These are phyloP conservation scores for Gouania willdenowi DNA, from an alignment of 2,797 vertebrate species.

Conservation along the genomic window DNA sequence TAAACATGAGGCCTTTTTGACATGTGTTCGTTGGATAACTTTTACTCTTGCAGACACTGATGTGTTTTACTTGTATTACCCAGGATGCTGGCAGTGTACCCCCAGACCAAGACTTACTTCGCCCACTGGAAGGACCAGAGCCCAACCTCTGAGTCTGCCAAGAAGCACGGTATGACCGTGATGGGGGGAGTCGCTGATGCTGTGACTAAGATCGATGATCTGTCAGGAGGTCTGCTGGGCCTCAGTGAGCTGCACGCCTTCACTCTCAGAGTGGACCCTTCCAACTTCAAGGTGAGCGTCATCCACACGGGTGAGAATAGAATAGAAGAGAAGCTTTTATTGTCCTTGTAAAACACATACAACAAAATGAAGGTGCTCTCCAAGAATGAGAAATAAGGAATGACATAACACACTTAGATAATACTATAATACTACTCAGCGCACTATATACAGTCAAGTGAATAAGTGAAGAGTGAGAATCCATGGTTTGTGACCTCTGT, in stretches of 20 bases:
- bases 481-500: no score
- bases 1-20: constrained; percentile 20
- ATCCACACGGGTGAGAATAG: no score
- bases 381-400: no score
- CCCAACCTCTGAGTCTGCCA: constrained; percentile 63
- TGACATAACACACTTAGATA: no score
- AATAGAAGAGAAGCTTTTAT: no score
- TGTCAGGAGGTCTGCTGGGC: constrained; percentile 53
- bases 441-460: no score
- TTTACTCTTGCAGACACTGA: no score
- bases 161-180: constrained; percentile 69
- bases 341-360: no score
- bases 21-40: no score
- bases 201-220: constrained; percentile 64
- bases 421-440: no score
- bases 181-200: constrained; percentile 53
- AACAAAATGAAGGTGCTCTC: no score
- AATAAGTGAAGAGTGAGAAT: no score
- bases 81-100: constrained; percentile 77
- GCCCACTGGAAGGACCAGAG: constrained; percentile 76
- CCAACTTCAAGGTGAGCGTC: constrained; percentile 88
- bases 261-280: constrained; percentile 81
- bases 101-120: constrained; percentile 86
- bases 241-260: constrained; percentile 85
- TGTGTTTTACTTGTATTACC: not conserved